Evolutionary conservation across 2,113 vertebrate genomes (phyloP).

Genomic region (Scomber colias): DNA sequence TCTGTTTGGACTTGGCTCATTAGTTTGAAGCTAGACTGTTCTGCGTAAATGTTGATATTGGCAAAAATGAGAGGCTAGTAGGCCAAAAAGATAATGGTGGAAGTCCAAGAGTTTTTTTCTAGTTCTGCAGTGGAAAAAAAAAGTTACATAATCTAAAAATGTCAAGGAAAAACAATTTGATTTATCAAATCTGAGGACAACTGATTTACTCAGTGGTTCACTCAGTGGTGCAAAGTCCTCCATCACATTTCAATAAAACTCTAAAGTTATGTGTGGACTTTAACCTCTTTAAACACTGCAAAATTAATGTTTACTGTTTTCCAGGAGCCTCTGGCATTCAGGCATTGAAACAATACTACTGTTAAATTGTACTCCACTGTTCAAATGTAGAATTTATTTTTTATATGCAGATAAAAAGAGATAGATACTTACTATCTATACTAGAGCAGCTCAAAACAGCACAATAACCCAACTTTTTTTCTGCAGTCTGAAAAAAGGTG

Average conservation of each 20-base stretch:
- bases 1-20: background rate
- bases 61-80: background rate
- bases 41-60: slow-evolving; percentile 30
- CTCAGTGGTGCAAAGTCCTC: background rate
- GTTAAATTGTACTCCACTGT: background rate
- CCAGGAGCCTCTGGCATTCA: background rate
- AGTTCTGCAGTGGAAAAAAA: background rate
- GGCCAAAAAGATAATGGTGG: background rate
- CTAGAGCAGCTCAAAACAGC: no score
- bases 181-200: no score
- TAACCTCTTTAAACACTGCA: background rate
- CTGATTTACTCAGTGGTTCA: background rate
- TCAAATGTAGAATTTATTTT: no score
- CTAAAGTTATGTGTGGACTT: background rate
- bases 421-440: no score
- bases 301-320: background rate
- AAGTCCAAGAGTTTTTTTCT: background rate
- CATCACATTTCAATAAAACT: background rate
- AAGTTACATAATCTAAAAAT: no score
- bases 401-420: no score
- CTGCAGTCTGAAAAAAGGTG: no score
- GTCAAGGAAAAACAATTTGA: no score
- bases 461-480: no score
- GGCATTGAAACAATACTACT: background rate
- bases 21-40: background rate